Base-by-base conservation (phyloP, 1,140 invertebrate species). In the Sitobion miscanthi region DNA sequence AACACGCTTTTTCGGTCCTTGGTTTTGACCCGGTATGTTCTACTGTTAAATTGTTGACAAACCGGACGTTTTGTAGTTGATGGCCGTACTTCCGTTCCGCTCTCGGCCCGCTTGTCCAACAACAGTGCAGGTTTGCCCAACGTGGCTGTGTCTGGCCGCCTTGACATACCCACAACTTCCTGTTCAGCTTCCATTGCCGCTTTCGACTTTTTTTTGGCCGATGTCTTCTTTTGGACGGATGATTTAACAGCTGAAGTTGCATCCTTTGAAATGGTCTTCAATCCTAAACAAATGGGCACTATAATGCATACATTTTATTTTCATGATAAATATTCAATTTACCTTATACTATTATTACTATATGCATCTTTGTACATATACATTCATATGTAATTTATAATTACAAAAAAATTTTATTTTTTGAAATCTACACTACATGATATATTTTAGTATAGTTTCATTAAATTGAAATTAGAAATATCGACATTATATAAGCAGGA, bases 71-170 rank as follows among this genome's bases (percentile, higher is more conserved):
- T 92, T 77, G 47, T 82, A 91, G 91, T 94, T 62, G 94, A 94
- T n/a, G 90, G 94, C 47, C 94, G 90, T 83, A 57, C 38, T 83
- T 47, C 47, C 69, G 62, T 38, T 45, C n/a, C n/a, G 25, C 20
- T 47, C 30, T 90, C 69, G 45, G n/a, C 2, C 49, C 25, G 35
- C 54, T 77, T 90, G 94, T 96, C 96, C 14, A 95, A 95, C 57
- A 96, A 95, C 25, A 95, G 95, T 1, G 35, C 35, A 35, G 96
- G 96, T 49, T 95, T 95, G n/a, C 96, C 96, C 45, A 96, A 94
- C 62, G 96, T 96, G 7, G 96, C 96, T 0, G 96, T 96, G 9
- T 96, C 95, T 6, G 96, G 96, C 8, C 96, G 90, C 47, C 21
- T 92, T 54, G 57, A 38, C 35, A 42, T 83, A 21, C n/a, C n/a